Conservation (phyloP, 2,888 invertebrate species). For the Hyposoter didymator region DNA sequence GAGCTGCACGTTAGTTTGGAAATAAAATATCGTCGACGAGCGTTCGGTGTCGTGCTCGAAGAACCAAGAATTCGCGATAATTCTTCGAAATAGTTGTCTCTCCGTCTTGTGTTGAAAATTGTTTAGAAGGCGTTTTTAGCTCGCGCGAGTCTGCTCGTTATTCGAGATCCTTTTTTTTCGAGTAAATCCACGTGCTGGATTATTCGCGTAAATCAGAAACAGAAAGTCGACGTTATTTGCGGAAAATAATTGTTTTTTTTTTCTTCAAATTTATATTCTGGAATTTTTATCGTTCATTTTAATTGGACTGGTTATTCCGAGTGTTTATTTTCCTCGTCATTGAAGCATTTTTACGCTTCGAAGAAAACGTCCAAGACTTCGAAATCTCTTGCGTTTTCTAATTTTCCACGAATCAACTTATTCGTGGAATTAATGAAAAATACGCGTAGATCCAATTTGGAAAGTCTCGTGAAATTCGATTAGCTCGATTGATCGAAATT, state of each 20-base stretch:
- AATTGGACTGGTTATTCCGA: neutral
- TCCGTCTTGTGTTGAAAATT: slow-evolving; percentile 4
- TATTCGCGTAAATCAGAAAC: neutral
- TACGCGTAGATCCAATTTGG: neutral
- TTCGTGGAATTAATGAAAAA: neutral
- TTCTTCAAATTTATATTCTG: neutral
- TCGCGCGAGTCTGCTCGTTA: neutral
- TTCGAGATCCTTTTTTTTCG: neutral
- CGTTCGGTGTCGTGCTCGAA: neutral
- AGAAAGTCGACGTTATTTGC: neutral
- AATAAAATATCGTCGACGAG: slow-evolving; percentile 5
- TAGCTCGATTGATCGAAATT: neutral
- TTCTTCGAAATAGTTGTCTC: slow-evolving; percentile 1
- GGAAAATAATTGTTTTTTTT: neutral
- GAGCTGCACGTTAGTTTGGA: neutral
- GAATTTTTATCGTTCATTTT: neutral
- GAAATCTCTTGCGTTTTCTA: neutral
- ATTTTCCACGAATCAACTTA: neutral
- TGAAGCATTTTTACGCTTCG: neutral
- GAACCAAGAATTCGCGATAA: neutral
- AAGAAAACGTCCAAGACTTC: neutral
- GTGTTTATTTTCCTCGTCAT: neutral
- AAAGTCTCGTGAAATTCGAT: neutral
- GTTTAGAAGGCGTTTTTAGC: neutral
- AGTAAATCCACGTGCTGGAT: neutral